A percentile compares a stretch with the other conserved stretches of the same genome.
phyloP scores from a whole-genome alignment of 2,797 vertebrate species.

The Peromyscus aztecus region DNA sequence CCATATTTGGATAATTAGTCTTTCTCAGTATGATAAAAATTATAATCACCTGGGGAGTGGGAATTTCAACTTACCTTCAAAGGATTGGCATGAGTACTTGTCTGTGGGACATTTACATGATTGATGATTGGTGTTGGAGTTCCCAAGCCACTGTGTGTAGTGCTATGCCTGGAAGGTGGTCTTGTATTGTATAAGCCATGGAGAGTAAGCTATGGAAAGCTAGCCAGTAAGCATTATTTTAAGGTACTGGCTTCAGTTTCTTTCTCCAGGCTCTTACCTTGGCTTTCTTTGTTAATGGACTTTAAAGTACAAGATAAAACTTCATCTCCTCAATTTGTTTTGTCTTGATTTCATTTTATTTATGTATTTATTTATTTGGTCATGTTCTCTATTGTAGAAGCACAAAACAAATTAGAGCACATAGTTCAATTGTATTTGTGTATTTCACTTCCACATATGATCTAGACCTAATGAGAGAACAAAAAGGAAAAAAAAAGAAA shows the following conservation, averaged over 20 bases:
- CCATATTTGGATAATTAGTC: not conserved
- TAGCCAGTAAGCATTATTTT: not conserved
- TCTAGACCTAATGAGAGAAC: not conserved
- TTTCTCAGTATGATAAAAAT: not conserved
- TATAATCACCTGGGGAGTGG: not conserved
- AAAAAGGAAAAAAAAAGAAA: not conserved
- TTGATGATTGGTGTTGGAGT: not conserved
- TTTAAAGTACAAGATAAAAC: not conserved
- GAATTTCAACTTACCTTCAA: not conserved
- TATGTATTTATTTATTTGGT: not conserved
- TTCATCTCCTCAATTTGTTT: not conserved
- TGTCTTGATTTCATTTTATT: no score
- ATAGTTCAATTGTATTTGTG: not conserved
- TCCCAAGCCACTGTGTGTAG: not conserved
- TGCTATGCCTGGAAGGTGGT: not conserved
- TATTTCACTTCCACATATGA: not conserved
- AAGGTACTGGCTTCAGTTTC: not conserved
- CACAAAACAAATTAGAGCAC: not conserved
- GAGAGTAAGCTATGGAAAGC: not conserved
- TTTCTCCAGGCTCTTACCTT: not conserved
- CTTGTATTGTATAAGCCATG: not conserved
- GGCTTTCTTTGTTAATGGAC: not conserved
- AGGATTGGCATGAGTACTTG: not conserved
- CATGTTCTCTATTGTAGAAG: not conserved
- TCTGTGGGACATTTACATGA: not conserved